Conservation (phyloP, 2,113 vertebrate genomes). For the Argyrosomus japonicus region DNA sequence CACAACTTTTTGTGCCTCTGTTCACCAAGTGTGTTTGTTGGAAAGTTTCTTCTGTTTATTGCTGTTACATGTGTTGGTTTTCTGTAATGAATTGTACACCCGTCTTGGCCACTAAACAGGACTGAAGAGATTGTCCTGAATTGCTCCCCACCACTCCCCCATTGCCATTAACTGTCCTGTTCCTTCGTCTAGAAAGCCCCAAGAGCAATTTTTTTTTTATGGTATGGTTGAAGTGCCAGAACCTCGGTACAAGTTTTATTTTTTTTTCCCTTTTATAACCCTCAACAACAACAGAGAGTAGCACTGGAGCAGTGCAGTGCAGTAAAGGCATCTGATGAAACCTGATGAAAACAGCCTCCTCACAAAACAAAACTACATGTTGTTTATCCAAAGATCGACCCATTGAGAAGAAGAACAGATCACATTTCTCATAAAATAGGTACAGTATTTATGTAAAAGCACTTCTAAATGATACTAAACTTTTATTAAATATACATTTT, state of each 20-base stretch:
- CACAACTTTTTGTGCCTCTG: background rate
- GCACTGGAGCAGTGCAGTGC: background rate
- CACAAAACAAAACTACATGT: background rate
- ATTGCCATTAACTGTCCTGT: background rate
- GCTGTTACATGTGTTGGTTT: background rate
- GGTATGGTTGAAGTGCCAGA: constrained; percentile 4
- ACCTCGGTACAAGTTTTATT: background rate
- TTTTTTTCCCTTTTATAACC: constrained; percentile 11
- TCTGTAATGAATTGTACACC: background rate
- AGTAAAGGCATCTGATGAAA: constrained; percentile 25
- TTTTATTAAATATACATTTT: too few species aligned
- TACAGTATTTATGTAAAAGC: background rate
- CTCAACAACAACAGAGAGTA: constrained; percentile 17
- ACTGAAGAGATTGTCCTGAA: background rate
- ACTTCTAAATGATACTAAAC: background rate
- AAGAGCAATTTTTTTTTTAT: constrained; percentile 4
- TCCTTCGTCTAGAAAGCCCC: constrained; percentile 1
- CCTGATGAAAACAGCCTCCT: constrained; percentile 22
- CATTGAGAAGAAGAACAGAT: background rate
- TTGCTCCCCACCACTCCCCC: background rate
- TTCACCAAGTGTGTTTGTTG: background rate
- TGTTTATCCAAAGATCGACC: background rate
- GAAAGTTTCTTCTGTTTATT: background rate
- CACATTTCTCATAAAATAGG: background rate
- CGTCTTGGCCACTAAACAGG: background rate